Evolutionary conservation across 2,113 vertebrate genomes (phyloP).

Genomic region (Malurus melanocephalus): DNA sequence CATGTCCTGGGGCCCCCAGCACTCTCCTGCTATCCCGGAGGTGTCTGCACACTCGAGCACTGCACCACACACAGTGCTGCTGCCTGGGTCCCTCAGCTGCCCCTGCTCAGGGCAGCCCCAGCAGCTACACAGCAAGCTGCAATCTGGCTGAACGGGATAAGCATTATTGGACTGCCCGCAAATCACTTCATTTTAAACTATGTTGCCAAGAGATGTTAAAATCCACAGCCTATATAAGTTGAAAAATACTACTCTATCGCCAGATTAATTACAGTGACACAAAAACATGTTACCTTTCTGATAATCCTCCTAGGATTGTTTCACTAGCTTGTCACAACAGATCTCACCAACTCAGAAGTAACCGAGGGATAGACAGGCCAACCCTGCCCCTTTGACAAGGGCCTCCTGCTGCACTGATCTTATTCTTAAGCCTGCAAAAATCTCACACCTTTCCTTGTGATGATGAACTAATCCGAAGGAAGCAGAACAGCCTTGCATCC

Average conservation of each 20-base stretch:
- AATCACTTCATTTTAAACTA: background rate
- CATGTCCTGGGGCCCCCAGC: rapidly evolving
- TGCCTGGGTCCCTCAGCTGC: background rate
- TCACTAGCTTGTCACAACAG: background rate
- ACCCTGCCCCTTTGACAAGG: background rate
- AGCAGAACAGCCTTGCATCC: background rate
- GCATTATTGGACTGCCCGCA: rapidly evolving
- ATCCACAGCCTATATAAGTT: background rate
- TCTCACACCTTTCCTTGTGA: slow-evolving; percentile 1
- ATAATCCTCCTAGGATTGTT: background rate
- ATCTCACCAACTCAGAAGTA: background rate
- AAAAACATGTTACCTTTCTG: background rate
- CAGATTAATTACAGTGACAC: background rate
- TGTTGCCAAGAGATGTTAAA: background rate
- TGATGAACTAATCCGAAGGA: background rate
- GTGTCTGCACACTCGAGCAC: background rate
- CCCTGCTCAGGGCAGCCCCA: background rate
- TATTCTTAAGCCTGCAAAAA: background rate
- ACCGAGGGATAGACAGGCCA: background rate
- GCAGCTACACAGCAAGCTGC: background rate
- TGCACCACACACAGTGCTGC: background rate
- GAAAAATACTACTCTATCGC: background rate
- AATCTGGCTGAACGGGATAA: rapidly evolving
- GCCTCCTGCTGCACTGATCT: background rate
- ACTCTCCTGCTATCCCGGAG: rapidly evolving